These are phyloP conservation scores for Gorsachius magnificus DNA, from an alignment of 2,797 vertebrate species.

Conservation along the genomic window DNA sequence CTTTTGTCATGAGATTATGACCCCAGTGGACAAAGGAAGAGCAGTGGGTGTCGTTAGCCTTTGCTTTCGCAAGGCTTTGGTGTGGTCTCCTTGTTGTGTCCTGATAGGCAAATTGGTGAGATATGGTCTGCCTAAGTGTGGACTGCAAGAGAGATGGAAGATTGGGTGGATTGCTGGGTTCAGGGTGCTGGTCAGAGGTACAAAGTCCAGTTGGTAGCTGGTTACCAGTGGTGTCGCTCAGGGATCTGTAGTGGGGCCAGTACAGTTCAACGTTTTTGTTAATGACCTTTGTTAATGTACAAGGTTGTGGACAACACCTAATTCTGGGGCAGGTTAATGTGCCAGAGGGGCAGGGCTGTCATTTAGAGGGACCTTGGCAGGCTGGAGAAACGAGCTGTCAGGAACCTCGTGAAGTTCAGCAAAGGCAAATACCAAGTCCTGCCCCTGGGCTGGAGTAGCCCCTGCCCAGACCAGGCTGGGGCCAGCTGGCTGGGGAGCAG, in stretches of 20 bases:
- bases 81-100: not conserved
- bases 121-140: not conserved
- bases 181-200: not conserved
- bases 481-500: not conserved
- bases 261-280: not conserved
- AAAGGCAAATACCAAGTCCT: not conserved
- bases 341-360: not conserved
- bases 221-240: not conserved
- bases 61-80: not conserved
- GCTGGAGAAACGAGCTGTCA: not conserved
- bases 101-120: not conserved
- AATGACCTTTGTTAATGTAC: not conserved
- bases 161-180: not conserved
- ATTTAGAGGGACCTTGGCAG: not conserved
- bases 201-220: not conserved
- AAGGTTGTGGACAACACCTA: too few relatives aligned
- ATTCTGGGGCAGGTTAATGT: not conserved
- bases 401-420: not conserved
- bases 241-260: not conserved
- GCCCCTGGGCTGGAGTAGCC: not conserved
- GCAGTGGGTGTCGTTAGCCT: not conserved
- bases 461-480: not conserved
- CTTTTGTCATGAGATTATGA: not conserved
- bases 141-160: not conserved
- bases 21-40: not conserved